Conservation (phyloP, 1,140 invertebrate genomes). For the Zaprionus kolodkinae region DNA sequence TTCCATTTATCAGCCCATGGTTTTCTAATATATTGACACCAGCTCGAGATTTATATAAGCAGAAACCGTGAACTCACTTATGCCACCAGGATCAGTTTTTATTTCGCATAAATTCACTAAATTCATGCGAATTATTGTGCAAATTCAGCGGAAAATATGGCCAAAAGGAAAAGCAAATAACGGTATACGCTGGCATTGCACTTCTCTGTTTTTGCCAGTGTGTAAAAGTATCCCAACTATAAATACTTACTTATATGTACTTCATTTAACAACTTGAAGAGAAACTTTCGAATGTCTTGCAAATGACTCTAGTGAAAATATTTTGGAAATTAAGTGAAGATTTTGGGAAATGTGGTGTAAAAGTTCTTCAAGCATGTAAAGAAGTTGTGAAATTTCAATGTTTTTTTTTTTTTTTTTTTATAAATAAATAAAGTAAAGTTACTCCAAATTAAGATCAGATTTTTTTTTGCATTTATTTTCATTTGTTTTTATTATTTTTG, state of each 20-base stretch:
- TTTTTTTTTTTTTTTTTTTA: too few species aligned
- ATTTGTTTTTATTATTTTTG: neutral
- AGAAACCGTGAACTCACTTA: neutral
- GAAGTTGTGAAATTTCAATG: too few species aligned
- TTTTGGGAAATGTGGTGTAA: too few species aligned
- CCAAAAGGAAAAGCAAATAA: neutral
- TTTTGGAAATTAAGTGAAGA: neutral
- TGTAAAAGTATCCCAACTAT: neutral
- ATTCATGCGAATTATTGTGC: conserved; percentile 6
- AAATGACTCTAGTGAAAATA: neutral
- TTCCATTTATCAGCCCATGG: neutral
- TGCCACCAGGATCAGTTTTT: neutral
- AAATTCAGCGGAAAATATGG: neutral
- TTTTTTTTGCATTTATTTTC: neutral
- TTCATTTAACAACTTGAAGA: neutral
- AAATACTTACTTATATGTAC: neutral
- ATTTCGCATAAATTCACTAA: conserved; percentile 4
- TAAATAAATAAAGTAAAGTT: too few species aligned
- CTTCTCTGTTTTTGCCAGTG: neutral
- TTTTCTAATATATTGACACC: conserved; percentile 6
- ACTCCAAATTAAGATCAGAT: too few species aligned
- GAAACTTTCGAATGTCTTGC: neutral
- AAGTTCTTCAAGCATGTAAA: too few species aligned
- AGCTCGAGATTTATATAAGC: conserved; percentile 14
- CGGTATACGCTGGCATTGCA: neutral